Evolutionary conservation across 2,888 invertebrate genomes (phyloP).

Genomic region (Drosophila antonietae): DNA sequence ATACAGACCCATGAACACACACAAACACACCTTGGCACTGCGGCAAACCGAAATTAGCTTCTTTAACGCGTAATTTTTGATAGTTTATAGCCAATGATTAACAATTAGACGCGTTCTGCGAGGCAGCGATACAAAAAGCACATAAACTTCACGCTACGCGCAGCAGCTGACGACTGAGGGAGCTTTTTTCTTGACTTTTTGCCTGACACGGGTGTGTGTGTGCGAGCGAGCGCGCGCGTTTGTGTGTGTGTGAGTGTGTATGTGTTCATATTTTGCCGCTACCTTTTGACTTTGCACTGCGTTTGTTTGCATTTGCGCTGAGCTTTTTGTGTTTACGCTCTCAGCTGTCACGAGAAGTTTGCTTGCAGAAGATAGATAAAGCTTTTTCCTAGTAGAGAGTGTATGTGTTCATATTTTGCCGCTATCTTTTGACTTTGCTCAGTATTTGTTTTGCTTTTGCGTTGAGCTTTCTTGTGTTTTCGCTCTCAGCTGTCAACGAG

Average conservation of each 20-base stretch:
- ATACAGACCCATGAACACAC: neutral
- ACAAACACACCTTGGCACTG: slow-evolving; percentile 16
- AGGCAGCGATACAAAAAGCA: slow-evolving; percentile 57
- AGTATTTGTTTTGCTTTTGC: slow-evolving; percentile 16
- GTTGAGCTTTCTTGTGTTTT: slow-evolving; percentile 45
- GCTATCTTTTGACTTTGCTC: slow-evolving; percentile 10
- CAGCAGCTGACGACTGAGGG: slow-evolving; percentile 84
- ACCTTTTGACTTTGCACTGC: slow-evolving; percentile 11
- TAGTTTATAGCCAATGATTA: slow-evolving; percentile 22
- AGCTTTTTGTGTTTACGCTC: slow-evolving; percentile 51
- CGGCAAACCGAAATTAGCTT: slow-evolving; percentile 10
- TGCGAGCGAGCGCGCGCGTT: slow-evolving; percentile 15
- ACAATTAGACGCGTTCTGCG: slow-evolving; percentile 54
- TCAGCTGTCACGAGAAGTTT: slow-evolving; percentile 51
- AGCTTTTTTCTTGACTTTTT: slow-evolving; percentile 80
- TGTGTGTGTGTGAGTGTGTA: slow-evolving; percentile 36
- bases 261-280: slow-evolving; percentile 41
- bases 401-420: slow-evolving; percentile 35
- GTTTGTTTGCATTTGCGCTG: slow-evolving; percentile 15
- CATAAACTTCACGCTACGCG: slow-evolving; percentile 83
- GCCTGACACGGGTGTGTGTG: slow-evolving; percentile 43
- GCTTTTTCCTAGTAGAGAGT: slow-evolving; percentile 65
- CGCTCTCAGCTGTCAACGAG: slow-evolving; percentile 47
- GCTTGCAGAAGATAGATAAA: slow-evolving; percentile 53
- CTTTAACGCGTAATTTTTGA: slow-evolving; percentile 4